A percentile compares a stretch with the other conserved stretches of the same genome.
Evolutionary conservation across 2,113 vertebrate species (phyloP).

Genomic region (Argyrosomus japonicus): DNA sequence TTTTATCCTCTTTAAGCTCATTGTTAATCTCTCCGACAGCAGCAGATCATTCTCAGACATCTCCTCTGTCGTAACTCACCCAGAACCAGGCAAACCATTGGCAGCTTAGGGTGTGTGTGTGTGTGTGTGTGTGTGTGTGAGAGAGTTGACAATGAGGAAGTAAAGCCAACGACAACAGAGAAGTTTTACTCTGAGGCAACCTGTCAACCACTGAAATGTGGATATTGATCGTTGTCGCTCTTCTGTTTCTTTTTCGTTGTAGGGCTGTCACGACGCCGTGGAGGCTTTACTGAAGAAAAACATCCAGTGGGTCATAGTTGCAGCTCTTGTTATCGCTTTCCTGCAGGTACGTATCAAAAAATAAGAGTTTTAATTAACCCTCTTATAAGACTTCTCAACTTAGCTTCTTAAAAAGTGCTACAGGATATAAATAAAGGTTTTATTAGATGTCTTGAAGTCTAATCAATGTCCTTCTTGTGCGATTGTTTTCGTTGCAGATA

Average conservation of each 20-base stretch:
- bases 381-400: neutral
- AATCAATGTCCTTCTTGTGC: neutral
- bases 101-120: too few relatives aligned
- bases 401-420: too few relatives aligned
- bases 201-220: neutral
- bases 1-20: neutral
- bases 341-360: constrained; percentile 85
- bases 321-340: constrained; percentile 89
- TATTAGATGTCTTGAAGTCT: neutral
- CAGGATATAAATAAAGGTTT: neutral
- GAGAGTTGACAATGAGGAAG: neutral
- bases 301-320: constrained; percentile 85
- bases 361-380: neutral
- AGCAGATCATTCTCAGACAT: neutral
- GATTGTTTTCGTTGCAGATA: constrained; percentile 78
- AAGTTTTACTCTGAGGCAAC: neutral
- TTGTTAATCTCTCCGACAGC: neutral
- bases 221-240: neutral
- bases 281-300: constrained; percentile 76
- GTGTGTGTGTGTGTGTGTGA: too few relatives aligned
- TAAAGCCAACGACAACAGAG: neutral
- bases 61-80: too few relatives aligned
- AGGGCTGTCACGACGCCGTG: constrained; percentile 86
- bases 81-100: too few relatives aligned
- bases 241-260: neutral